Percentiles rank a stretch among this genome's conserved stretches.
Evolutionary conservation across 2,888 invertebrate species (phyloP).

Genomic region (Andricus quercusramuli): DNA sequence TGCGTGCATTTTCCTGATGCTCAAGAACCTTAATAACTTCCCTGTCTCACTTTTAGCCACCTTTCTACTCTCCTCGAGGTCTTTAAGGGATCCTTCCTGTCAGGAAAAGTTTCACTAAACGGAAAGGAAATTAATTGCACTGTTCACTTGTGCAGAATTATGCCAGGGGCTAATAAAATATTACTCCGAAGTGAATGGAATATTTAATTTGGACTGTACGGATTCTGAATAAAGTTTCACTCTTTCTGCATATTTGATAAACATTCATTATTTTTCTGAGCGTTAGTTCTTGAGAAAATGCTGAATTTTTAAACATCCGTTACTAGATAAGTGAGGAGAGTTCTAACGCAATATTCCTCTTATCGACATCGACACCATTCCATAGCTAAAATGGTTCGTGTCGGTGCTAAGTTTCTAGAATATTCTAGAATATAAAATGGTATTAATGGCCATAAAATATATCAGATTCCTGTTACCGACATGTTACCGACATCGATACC

Average conservation of each 20-base stretch:
- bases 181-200: constrained; percentile 18
- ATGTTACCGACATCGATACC: no score
- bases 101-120: constrained; percentile 29
- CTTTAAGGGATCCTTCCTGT: constrained; percentile 21
- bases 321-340: no score
- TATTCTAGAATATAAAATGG: no score
- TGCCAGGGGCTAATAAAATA: constrained; percentile 32
- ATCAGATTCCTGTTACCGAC: no score
- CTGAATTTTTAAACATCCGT: no score
- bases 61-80: background rate
- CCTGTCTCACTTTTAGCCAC: constrained; percentile 14
- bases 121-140: constrained; percentile 37
- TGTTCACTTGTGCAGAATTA: constrained; percentile 38
- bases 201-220: constrained; percentile 20
- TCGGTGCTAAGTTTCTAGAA: no score
- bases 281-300: no score
- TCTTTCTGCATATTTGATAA: constrained; percentile 13
- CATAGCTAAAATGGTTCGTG: no score
- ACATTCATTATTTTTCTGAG: background rate
- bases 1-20: constrained; percentile 2
- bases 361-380: no score
- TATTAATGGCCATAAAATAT: no score
- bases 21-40: constrained; percentile 28
- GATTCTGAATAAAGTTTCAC: constrained; percentile 19
- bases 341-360: no score